phyloP scores from a whole-genome alignment of 2,888 invertebrate species.

The Pilophorus perplexus region DNA sequence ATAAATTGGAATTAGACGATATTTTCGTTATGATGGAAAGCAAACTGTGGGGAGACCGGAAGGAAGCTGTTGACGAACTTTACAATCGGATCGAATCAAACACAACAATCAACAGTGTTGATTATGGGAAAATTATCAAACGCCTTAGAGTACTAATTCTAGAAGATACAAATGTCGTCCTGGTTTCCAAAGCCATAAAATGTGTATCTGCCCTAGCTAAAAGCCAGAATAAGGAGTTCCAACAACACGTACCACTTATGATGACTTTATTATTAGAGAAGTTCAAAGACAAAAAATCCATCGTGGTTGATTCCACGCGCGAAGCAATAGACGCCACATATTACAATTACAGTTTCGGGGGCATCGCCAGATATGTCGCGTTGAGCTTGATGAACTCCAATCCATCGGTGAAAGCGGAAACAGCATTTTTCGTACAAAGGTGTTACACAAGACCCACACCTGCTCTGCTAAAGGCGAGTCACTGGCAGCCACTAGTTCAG shows the following conservation, averaged over 20 bases:
- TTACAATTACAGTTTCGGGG: neutral
- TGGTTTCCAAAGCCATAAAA: constrained; percentile 21
- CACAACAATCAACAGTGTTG: neutral
- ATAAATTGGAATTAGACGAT: too few relatives aligned
- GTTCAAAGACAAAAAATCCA: constrained; percentile 23
- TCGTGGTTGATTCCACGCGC: constrained; percentile 1
- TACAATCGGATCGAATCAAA: neutral
- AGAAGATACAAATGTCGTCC: constrained; percentile 15
- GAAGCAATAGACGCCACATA: constrained; percentile 25
- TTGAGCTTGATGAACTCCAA: constrained; percentile 5
- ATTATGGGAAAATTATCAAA: constrained; percentile 2
- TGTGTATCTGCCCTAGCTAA: constrained; percentile 16
- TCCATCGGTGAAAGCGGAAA: constrained; percentile 16
- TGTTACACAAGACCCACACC: neutral
- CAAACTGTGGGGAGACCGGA: constrained; percentile 22
- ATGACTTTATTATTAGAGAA: constrained; percentile 16
- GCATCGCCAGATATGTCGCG: constrained; percentile 2
- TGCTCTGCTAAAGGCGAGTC: neutral
- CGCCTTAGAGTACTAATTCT: constrained; percentile 4
- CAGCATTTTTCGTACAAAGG: constrained; percentile 7
- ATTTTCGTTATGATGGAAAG: constrained; percentile 15
- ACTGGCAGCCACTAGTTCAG: neutral
- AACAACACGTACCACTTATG: constrained; percentile 7
- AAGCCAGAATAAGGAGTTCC: neutral
- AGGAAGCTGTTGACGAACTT: constrained; percentile 3